phyloP scores from a whole-genome alignment of 2,797 vertebrate species.

The Cottoperca gobio region DNA sequence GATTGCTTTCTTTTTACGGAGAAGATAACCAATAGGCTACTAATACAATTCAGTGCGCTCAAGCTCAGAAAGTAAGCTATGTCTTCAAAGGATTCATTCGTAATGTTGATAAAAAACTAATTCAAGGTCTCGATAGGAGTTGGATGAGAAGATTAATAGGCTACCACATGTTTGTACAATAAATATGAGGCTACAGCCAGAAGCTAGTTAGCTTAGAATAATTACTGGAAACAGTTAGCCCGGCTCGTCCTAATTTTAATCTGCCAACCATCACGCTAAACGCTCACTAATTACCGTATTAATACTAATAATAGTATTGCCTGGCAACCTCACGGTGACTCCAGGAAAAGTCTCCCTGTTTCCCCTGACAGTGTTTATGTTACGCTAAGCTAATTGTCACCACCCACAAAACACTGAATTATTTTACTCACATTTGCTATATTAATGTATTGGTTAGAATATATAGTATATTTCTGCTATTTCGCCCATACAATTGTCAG shows the following conservation, averaged over 20 bases:
- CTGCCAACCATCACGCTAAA: background rate
- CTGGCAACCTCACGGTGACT: background rate
- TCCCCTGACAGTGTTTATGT: background rate
- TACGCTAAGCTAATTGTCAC: background rate
- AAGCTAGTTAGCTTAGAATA: background rate
- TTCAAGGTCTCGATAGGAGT: too few relatives aligned
- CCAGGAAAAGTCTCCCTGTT: background rate
- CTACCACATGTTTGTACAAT: background rate
- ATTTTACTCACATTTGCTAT: background rate
- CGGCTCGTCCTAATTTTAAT: background rate
- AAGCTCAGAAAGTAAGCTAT: background rate
- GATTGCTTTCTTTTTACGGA: conserved; percentile 9
- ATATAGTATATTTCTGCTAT: background rate
- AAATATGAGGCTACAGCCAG: background rate
- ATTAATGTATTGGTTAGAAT: background rate
- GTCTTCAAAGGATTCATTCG: background rate
- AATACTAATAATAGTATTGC: too few relatives aligned
- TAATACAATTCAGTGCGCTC: background rate
- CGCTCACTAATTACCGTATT: background rate
- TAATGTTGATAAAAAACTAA: too few relatives aligned
- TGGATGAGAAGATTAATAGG: background rate
- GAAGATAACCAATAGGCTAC: background rate
- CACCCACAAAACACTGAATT: background rate
- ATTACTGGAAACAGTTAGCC: background rate
- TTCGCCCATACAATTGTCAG: background rate